Percentiles rank a stretch among this genome's conserved stretches.
phyloP scores from a whole-genome alignment of 2,113 vertebrate genomes.

The Sceloporus undulatus region DNA sequence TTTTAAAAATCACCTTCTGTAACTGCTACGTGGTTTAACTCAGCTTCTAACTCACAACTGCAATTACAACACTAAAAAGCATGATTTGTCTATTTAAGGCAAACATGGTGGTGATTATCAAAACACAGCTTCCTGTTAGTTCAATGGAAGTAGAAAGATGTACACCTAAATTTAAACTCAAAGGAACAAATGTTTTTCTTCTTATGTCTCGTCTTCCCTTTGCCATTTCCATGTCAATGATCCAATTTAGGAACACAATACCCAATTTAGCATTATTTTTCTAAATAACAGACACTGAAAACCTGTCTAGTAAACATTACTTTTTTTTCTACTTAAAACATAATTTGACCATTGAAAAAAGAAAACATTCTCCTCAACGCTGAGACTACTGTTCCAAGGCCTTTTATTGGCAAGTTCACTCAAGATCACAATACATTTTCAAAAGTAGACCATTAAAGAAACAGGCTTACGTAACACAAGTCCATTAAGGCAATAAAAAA shows the following conservation, averaged over 20 bases:
- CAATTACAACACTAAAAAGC: neutral
- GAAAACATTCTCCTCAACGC: neutral
- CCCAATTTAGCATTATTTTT: neutral
- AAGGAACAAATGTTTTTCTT: neutral
- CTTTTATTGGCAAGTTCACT: neutral
- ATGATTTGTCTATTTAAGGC: conserved; percentile 36
- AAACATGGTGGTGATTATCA: conserved; percentile 23
- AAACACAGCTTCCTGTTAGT: conserved; percentile 27
- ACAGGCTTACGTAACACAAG: neutral
- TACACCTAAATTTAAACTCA: conserved; percentile 33
- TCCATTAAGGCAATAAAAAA: neutral
- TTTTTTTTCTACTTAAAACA: neutral
- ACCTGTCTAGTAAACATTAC: neutral
- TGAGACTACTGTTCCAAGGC: neutral
- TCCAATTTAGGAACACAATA: neutral
- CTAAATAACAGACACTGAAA: neutral
- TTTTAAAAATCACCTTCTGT: conserved; percentile 24
- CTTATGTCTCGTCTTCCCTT: neutral
- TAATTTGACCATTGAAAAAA: neutral
- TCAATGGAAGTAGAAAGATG: conserved; percentile 14
- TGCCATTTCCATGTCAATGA: neutral
- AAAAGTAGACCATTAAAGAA: neutral
- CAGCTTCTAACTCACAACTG: conserved; percentile 9
- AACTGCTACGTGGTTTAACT: neutral
- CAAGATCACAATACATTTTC: neutral